Evolutionary conservation across 1,140 invertebrate species (phyloP).

Genomic region (Orchesella cincta): DNA sequence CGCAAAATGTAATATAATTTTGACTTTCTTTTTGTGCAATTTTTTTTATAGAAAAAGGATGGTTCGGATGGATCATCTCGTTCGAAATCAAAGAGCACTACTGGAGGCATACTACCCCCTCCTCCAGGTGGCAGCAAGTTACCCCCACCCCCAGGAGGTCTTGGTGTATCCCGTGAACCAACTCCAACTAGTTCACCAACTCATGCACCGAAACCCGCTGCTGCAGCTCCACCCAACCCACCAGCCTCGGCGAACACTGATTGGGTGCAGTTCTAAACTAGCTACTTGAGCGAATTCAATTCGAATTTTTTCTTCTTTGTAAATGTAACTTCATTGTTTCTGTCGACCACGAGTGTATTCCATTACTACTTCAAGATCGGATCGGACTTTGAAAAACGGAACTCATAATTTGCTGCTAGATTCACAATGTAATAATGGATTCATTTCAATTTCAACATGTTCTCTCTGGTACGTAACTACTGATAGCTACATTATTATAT

Average conservation of each 20-base stretch:
- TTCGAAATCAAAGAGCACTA: slow-evolving; percentile 63
- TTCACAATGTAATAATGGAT: too few species aligned
- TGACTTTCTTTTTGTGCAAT: slow-evolving; percentile 22
- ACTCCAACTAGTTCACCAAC: slow-evolving; percentile 51
- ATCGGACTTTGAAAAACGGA: too few species aligned
- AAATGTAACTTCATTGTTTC: too few species aligned
- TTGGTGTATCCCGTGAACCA: slow-evolving; percentile 57
- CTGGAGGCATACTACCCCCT: slow-evolving; percentile 70
- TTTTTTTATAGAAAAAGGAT: slow-evolving; percentile 72
- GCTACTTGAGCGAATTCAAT: too few species aligned
- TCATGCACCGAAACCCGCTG: slow-evolving; percentile 52
- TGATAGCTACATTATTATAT: too few species aligned
- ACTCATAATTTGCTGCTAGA: too few species aligned
- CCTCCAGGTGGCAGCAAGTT: slow-evolving; percentile 74
- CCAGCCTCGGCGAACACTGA: slow-evolving; percentile 57
- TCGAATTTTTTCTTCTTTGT: too few species aligned
- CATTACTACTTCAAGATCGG: too few species aligned
- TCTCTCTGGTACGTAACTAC: too few species aligned
- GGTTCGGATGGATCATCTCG: slow-evolving; percentile 72
- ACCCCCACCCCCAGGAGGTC: slow-evolving; percentile 65
- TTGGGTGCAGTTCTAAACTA: slow-evolving; percentile 77
- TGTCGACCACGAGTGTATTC: too few species aligned
- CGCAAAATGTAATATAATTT: too few species aligned
- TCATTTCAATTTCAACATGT: too few species aligned
- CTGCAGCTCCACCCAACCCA: slow-evolving; percentile 38